Conservation (phyloP, 2,797 vertebrate species). For the Okamejei kenojei region DNA sequence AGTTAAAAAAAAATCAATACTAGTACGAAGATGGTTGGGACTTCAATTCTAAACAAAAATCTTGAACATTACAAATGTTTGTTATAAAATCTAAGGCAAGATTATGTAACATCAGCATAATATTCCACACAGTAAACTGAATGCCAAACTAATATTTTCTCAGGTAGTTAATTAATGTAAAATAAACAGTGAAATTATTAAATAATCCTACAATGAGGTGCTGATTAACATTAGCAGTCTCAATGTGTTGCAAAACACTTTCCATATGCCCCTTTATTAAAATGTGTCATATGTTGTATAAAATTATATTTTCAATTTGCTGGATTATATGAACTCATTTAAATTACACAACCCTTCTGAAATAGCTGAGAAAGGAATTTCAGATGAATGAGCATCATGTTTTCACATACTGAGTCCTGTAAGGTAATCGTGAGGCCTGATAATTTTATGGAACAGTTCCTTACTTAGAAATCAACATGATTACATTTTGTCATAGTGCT, state of each 20-base stretch:
- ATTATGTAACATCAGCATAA: background rate
- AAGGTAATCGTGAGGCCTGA: background rate
- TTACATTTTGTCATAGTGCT: background rate
- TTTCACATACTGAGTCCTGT: background rate
- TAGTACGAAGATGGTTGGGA: background rate
- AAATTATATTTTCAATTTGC: background rate
- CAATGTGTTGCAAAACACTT: background rate
- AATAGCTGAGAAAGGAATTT: slow-evolving; percentile 27
- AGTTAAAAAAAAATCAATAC: no score
- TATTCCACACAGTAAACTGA: background rate
- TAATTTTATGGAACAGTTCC: slow-evolving; percentile 22
- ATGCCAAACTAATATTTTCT: background rate
- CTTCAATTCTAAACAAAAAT: background rate
- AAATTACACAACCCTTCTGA: background rate
- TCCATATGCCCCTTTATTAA: background rate
- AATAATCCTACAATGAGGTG: background rate
- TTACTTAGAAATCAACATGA: slow-evolving; percentile 15
- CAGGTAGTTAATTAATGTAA: background rate
- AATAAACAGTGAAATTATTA: background rate
- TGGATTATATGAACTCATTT: slow-evolving; percentile 6
- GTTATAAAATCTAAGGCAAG: background rate
- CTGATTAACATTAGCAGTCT: background rate
- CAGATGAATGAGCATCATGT: background rate
- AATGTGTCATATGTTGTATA: background rate
- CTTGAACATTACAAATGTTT: background rate